Evolutionary conservation across 2,888 invertebrate species (phyloP).

Genomic region (Agelastica alni): DNA sequence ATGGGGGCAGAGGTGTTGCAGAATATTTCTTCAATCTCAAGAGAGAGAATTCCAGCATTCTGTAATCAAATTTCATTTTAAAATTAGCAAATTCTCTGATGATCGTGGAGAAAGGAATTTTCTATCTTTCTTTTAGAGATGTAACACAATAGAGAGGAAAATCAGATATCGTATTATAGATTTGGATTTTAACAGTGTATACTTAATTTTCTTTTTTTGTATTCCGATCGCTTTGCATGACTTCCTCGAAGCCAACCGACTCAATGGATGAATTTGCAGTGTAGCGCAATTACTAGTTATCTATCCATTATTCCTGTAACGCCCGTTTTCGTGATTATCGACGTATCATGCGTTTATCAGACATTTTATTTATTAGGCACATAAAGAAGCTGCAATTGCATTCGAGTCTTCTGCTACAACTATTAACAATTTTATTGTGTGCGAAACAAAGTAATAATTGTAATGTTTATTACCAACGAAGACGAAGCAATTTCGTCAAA

Average conservation of each 20-base stretch:
- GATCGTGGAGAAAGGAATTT: too few species aligned
- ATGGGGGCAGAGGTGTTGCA: too few species aligned
- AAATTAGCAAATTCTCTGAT: too few species aligned
- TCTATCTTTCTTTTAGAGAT: too few species aligned
- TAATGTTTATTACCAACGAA: not conserved
- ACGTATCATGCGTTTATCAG: not conserved
- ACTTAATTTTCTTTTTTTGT: not conserved
- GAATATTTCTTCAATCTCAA: too few species aligned
- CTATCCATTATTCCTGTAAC: not conserved
- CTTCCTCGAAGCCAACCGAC: not conserved
- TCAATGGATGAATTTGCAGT: not conserved
- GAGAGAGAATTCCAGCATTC: too few species aligned
- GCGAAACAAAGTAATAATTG: not conserved
- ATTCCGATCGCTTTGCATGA: not conserved
- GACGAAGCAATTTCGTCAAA: not conserved
- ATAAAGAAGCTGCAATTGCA: not conserved
- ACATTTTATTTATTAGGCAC: not conserved
- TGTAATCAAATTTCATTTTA: too few species aligned
- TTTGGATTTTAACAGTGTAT: not conserved
- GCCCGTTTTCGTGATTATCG: not conserved
- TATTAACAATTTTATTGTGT: not conserved
- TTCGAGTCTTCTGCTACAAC: not conserved
- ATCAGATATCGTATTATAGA: too few species aligned
- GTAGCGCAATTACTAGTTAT: not conserved
- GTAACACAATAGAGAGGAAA: too few species aligned